Base-by-base conservation (phyloP, 2,797 vertebrate species). In the Anguilla obscura region DNA sequence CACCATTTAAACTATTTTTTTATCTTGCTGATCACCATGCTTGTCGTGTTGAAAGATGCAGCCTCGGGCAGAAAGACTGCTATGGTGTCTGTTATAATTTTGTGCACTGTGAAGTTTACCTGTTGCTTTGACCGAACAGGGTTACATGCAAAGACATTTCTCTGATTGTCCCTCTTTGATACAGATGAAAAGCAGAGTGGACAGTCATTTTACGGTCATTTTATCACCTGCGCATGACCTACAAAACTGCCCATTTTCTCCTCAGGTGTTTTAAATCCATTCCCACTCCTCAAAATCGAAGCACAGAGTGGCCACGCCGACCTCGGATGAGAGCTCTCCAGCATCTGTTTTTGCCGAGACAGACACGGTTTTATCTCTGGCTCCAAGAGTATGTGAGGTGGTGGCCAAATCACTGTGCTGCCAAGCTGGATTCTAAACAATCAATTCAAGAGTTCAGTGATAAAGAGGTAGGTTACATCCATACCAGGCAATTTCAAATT, bases 401-500 rank as follows among this genome's bases (percentile, higher is more conserved):
- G 40, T 7, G 18, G 40, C 7, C 6, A 45, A 48, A 80, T 45
- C 18, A 50, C 76, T 24, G 48, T 45, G 48, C 40, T 80, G 76
- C 76, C 76, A 80, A 80, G 76, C 16, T 80, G 36, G 40, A 48
- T 48, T 80, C 76, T 80, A n/a, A 82, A 12, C 79, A 45, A 21
- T 50, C 21, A n/a, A 82, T 50, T 48, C 45, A 18, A 45, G 14
- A 79, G 74, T 40, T 79, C 16, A 79, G 33, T 79, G 74, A 79
- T 79, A 45, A 79, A 79, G 74, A 36, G 36, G 74, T 21, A 79
- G 74, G 33, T 36, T 79, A 45, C 33, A 36, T 79, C 74, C 74
- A 40, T 79, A 79, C 74, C 12, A 45, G 36, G 74, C 36, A 79
- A 79, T 79, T 79, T 45, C 33, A 79, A 79, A 79, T 79, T 45